A percentile compares a stretch with the other conserved stretches of the same genome.
Conservation (phyloP, 1,140 invertebrate genomes). For the Littorina saxatilis region DNA sequence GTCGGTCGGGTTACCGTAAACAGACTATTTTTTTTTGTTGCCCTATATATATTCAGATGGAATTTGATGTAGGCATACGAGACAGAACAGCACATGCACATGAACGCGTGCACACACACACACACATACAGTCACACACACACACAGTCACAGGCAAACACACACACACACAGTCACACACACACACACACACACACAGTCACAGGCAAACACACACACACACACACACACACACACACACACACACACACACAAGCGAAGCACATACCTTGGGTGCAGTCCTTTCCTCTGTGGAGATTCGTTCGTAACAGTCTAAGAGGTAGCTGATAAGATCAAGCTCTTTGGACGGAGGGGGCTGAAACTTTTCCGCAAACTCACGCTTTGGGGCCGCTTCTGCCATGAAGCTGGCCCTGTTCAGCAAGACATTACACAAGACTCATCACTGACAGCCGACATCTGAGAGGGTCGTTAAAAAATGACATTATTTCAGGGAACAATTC, state of each 20-base stretch:
- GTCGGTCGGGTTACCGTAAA: too few relatives aligned
- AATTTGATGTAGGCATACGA: too few relatives aligned
- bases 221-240: conserved; percentile 1
- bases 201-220: conserved; percentile 31
- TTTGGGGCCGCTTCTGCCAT: conserved; percentile 52
- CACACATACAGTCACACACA: too few relatives aligned
- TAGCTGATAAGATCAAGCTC: conserved; percentile 73
- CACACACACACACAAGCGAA: neutral
- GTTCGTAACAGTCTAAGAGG: conserved; percentile 73
- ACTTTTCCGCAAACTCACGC: conserved; percentile 59
- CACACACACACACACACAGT: conserved; percentile 40
- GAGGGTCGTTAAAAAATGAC: too few relatives aligned
- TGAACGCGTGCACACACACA: too few relatives aligned
- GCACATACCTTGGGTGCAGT: conserved; percentile 80
- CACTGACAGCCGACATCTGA: too few relatives aligned
- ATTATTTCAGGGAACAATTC: too few relatives aligned
- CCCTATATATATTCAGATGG: too few relatives aligned
- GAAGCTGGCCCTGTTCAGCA: neutral
- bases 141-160: too few relatives aligned
- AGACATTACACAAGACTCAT: too few relatives aligned
- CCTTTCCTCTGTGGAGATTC: conserved; percentile 71
- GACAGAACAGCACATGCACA: too few relatives aligned
- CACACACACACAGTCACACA: neutral
- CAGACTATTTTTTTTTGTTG: too few relatives aligned
- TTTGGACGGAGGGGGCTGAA: conserved; percentile 61